phyloP scores from a whole-genome alignment of 92 coral and sea anemone genomes.

The Ricordea florida region DNA sequence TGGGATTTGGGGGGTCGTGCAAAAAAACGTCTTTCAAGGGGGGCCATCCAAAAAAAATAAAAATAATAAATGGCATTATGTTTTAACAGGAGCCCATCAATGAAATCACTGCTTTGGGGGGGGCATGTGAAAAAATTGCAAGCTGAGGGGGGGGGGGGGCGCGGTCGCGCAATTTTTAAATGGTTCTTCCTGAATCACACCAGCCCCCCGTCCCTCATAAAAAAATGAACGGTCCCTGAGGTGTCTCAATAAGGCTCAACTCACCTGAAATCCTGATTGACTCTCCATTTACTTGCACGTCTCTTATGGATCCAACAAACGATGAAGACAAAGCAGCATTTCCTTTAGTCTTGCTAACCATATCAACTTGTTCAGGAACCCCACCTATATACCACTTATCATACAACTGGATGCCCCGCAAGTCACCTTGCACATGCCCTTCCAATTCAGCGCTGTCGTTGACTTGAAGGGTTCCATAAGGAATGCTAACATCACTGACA shows the following conservation, averaged over 20 bases:
- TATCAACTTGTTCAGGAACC: conserved; percentile 41
- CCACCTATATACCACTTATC: conserved; percentile 82
- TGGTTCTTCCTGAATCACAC: too few relatives aligned
- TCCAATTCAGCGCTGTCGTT: conserved; percentile 47
- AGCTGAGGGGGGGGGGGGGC: too few relatives aligned
- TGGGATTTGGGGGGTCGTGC: too few relatives aligned
- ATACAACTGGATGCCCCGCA: conserved; percentile 69
- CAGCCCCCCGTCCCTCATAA: too few relatives aligned
- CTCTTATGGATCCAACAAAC: conserved; percentile 82
- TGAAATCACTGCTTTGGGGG: too few relatives aligned
- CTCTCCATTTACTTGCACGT: conserved; percentile 82
- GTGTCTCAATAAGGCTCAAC: neutral
- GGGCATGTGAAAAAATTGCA: too few relatives aligned
- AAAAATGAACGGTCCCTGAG: neutral
- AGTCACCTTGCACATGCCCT: conserved; percentile 37
- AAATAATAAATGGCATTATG: too few relatives aligned
- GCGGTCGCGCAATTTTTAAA: too few relatives aligned
- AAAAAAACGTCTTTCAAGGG: too few relatives aligned
- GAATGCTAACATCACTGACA: conserved; percentile 42
- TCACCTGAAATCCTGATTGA: conserved; percentile 72
- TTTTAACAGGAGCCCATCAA: too few relatives aligned
- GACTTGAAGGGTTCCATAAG: conserved; percentile 72
- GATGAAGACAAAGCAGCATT: conserved; percentile 61
- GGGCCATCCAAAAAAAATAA: too few relatives aligned
- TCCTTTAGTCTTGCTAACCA: conserved; percentile 41